Base-by-base conservation (phyloP, 2,113 vertebrate genomes). In the Callopanchax toddi region DNA sequence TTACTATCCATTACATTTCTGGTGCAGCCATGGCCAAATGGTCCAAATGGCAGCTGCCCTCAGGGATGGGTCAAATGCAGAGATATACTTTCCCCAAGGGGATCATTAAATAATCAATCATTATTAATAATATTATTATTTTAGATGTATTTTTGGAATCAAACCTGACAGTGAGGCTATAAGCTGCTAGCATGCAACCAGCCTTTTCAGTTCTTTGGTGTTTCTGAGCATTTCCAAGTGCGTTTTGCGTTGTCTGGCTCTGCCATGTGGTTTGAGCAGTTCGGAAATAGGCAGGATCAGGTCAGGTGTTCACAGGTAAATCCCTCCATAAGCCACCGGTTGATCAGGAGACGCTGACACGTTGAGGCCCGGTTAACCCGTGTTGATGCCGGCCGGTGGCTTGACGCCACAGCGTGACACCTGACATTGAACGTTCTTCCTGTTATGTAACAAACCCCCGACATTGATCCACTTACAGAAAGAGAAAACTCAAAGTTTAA, bases 211-310 rank as follows among this genome's bases (percentile, higher is more conserved):
- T 36, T 50, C 7, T 32, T 64, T 5, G 76, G 43, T 43, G 44
- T 25, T 12, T 59, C 26, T 40, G 53, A 39, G 53, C 13, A 5
- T 60, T 21, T 67, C 62, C 8, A n/a, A 5, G 40, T 43, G 52
- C 56, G 36, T 53, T 37, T 9, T 50, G 57, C 60, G 55, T 51
- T 2, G 52, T 66, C 3, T 52, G 43, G 11, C 42, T 62, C 37
- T 50, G 69, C 37, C 67, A 42, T 70, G 71, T 34, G 66, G 50
- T 60, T 51, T 67, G 75, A 79, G 67, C 76, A 57, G 45, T 72
- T 78, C 12, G 1, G 58, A 84, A 87, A 83, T 83, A 89, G 76
- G 58, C 65, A 64, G 79, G 84, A 87, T 87, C 75, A 79, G 71
- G 80, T 78, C 66, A 78, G 69, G 20, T 51, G 74, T 61, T 45